Conservation (phyloP, 2,797 vertebrate species). For the Amblyraja radiata region DNA sequence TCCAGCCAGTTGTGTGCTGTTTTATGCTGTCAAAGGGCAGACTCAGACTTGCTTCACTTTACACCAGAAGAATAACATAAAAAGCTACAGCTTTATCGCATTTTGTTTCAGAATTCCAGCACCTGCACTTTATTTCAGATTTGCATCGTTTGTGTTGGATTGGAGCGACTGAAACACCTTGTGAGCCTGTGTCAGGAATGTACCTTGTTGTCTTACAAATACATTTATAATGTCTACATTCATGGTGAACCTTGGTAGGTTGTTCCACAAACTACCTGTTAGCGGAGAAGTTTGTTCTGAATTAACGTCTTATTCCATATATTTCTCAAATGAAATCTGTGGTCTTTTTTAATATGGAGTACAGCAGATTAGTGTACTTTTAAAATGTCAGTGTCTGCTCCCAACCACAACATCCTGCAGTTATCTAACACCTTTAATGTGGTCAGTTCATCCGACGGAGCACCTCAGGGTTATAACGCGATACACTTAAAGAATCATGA, state of each 20-base stretch:
- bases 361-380: not conserved
- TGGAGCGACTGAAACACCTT: not conserved
- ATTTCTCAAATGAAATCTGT: not conserved
- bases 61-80: no score
- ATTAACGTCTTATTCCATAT: not conserved
- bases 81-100: no score
- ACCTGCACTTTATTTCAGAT: no score
- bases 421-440: no score
- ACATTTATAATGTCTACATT: not conserved
- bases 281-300: not conserved
- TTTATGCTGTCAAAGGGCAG: not conserved
- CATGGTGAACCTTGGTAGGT: not conserved
- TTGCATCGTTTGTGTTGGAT: not conserved
- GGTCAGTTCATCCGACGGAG: no score
- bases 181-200: not conserved
- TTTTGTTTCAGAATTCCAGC: no score
- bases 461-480: no score
- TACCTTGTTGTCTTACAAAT: not conserved
- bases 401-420: no score
- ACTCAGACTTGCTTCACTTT: not conserved
- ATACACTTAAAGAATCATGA: no score
- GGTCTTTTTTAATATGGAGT: not conserved
- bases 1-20: no score
- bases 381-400: not conserved
- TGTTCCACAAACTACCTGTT: not conserved